Conservation (phyloP, 92 coral and sea anemone genomes). For the Heteractis magnifica region DNA sequence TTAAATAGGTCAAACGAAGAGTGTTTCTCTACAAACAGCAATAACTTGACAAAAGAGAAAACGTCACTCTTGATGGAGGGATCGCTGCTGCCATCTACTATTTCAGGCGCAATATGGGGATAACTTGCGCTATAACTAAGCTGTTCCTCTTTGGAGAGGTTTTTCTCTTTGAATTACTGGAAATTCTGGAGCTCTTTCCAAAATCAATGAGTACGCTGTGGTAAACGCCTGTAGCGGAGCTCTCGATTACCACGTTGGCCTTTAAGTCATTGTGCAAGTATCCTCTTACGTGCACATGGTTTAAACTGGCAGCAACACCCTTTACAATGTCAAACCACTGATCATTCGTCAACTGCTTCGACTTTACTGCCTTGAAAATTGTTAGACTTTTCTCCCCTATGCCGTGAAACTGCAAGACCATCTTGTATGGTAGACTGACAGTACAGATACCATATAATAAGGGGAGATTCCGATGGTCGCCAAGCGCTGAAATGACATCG, state of each 20-base stretch:
- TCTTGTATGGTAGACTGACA: background rate
- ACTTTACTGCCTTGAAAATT: background rate
- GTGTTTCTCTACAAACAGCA: background rate
- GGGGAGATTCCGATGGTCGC: constrained; percentile 23
- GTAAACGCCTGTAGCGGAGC: background rate
- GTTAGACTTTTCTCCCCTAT: constrained; percentile 6
- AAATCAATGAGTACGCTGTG: background rate
- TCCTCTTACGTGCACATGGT: background rate
- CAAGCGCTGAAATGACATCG: background rate
- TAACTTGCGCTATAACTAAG: background rate
- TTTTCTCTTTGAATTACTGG: background rate
- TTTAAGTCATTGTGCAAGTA: background rate
- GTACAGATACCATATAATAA: constrained; percentile 18
- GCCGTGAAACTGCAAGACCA: constrained; percentile 17
- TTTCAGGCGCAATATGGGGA: constrained; percentile 2
- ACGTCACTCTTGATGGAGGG: constrained; percentile 11
- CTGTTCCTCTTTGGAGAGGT: background rate
- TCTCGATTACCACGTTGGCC: background rate
- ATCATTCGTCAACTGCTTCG: background rate
- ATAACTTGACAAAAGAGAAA: background rate
- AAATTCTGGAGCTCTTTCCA: background rate
- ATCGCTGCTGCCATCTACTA: constrained; percentile 14
- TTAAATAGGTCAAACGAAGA: background rate
- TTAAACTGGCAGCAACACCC: background rate
- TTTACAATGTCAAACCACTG: background rate